Percentiles rank a stretch among this genome's conserved stretches.
phyloP scores from a whole-genome alignment of 2,888 invertebrate species.

The Agrilus mali region DNA sequence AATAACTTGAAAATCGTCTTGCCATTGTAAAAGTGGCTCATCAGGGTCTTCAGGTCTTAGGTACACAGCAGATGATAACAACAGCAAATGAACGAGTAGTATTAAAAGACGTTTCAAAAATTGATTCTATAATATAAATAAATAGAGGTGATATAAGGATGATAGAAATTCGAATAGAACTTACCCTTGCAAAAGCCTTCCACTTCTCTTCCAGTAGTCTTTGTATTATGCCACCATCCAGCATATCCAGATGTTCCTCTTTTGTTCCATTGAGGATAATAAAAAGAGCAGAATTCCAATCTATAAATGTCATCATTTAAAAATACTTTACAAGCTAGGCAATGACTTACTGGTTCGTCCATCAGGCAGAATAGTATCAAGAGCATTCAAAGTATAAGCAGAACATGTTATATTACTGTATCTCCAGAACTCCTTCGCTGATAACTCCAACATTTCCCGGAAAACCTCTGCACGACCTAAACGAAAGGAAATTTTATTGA shows the following conservation, averaged over 20 bases:
- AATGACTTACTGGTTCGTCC: conserved; percentile 77
- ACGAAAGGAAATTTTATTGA: background rate
- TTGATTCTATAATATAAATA: conserved; percentile 63
- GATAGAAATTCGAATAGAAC: too few species aligned
- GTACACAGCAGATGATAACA: conserved; percentile 84
- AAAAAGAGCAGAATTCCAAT: conserved; percentile 97
- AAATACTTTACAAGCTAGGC: too few species aligned
- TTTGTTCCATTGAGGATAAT: conserved; percentile 96
- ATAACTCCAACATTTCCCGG: conserved; percentile 94
- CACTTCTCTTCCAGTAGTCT: conserved; percentile 95
- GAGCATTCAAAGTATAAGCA: conserved; percentile 89
- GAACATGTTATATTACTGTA: conserved; percentile 98
- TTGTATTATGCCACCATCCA: conserved; percentile 97
- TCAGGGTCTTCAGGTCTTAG: conserved; percentile 62
- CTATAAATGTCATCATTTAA: conserved; percentile 37
- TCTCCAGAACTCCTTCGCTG: conserved; percentile 92
- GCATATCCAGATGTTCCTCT: conserved; percentile 96
- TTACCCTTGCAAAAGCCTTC: conserved; percentile 94
- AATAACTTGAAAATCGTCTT: conserved; percentile 39
- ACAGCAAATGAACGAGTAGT: conserved; percentile 73
- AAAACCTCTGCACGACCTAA: conserved; percentile 84
- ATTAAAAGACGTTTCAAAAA: conserved; percentile 85
- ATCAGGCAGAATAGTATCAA: conserved; percentile 90
- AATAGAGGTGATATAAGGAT: background rate
- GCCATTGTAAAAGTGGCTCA: conserved; percentile 39